Conservation (phyloP, 1,140 invertebrate genomes). For the Popillia japonica region DNA sequence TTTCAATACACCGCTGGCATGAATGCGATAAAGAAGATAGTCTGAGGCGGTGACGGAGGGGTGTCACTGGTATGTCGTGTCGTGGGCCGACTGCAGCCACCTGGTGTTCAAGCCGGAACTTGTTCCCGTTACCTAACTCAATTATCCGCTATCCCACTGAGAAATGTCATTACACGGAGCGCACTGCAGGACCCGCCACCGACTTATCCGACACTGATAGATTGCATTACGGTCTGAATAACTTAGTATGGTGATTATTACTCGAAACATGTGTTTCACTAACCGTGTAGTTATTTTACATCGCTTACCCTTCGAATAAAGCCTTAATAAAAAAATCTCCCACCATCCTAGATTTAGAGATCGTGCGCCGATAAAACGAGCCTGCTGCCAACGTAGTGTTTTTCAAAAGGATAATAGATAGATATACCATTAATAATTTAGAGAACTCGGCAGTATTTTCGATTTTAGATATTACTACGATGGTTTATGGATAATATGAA, state of each 20-base stretch:
- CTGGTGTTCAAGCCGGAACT: slow-evolving; percentile 45
- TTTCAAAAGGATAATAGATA: no score
- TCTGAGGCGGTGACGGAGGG: background rate
- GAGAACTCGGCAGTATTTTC: no score
- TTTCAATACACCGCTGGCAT: background rate
- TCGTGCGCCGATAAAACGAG: no score
- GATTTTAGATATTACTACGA: no score
- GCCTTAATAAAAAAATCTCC: background rate
- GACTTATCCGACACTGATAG: slow-evolving; percentile 43
- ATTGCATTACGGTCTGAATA: slow-evolving; percentile 40
- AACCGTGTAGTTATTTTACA: slow-evolving; percentile 13
- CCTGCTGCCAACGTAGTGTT: no score
- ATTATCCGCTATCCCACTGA: slow-evolving; percentile 46
- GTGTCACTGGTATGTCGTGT: slow-evolving; percentile 6
- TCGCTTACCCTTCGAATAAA: background rate
- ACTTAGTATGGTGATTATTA: slow-evolving; percentile 33
- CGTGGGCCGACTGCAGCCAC: slow-evolving; percentile 38
- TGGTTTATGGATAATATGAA: no score
- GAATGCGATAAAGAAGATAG: background rate
- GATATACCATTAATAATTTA: no score
- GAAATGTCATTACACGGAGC: slow-evolving; percentile 45
- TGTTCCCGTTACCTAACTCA: slow-evolving; percentile 46
- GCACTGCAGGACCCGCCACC: slow-evolving; percentile 33
- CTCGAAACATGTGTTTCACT: slow-evolving; percentile 34
- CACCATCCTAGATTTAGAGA: no score